Percentiles rank a stretch among this genome's conserved stretches.
These are phyloP conservation scores for Metallyticus violacea DNA, from an alignment of 2,888 invertebrate genomes.

Conservation along the genomic window DNA sequence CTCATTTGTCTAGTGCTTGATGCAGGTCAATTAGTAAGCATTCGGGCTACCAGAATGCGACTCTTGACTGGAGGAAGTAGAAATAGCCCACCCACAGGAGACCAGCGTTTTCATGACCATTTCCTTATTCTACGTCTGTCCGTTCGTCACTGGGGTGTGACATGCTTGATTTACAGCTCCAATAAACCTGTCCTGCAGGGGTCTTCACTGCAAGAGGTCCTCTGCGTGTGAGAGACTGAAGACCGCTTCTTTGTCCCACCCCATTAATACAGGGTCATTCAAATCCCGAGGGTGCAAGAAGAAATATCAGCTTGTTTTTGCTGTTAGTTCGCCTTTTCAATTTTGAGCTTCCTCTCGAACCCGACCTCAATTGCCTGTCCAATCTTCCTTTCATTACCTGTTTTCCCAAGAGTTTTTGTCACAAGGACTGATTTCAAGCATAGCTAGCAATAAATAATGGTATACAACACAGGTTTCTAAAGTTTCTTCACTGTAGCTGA, in stretches of 20 bases:
- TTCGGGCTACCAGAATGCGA: background rate
- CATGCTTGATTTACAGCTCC: slow-evolving; percentile 29
- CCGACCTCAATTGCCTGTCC: too few species aligned
- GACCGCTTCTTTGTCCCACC: background rate
- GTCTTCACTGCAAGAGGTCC: background rate
- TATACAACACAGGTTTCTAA: too few species aligned
- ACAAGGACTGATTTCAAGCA: background rate
- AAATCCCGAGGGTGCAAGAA: background rate
- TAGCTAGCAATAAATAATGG: background rate
- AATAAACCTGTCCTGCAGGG: slow-evolving; percentile 28
- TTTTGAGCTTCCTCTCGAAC: background rate
- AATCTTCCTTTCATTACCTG: background rate
- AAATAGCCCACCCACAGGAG: background rate
- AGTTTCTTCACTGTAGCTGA: background rate
- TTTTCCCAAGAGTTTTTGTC: background rate
- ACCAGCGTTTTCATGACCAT: background rate
- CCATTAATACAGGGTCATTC: background rate
- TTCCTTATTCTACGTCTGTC: background rate
- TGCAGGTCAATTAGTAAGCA: too few species aligned
- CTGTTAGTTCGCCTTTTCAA: background rate
- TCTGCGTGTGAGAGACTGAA: background rate
- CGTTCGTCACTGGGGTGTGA: too few species aligned
- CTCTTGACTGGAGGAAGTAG: background rate
- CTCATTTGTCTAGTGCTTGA: too few species aligned
- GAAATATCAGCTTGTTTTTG: background rate